These are phyloP conservation scores for Macroramphosus scolopax DNA, from an alignment of 2,797 vertebrate species.

Conservation along the genomic window DNA sequence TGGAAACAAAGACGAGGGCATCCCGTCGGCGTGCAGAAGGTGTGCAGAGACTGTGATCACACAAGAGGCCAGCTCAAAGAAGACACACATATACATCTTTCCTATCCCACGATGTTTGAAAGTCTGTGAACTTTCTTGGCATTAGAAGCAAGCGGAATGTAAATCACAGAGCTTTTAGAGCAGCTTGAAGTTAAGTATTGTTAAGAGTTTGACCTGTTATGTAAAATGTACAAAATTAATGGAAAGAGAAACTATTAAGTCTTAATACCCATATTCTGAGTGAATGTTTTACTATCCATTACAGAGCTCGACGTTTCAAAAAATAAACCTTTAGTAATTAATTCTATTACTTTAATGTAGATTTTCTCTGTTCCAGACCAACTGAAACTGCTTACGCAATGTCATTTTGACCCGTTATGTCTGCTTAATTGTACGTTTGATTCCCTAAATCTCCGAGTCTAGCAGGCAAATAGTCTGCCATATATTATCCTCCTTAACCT, in stretches of 20 bases:
- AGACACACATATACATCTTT: too few species aligned
- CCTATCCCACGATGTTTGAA: too few species aligned
- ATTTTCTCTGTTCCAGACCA: slow-evolving; percentile 5
- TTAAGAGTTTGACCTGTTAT: slow-evolving; percentile 35
- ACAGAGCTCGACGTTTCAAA: too few species aligned
- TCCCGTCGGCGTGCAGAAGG: slow-evolving; percentile 46
- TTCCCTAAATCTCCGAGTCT: too few species aligned
- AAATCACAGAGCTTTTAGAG: slow-evolving; percentile 14
- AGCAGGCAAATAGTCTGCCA: too few species aligned
- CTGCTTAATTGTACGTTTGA: neutral
- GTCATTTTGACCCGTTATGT: slow-evolving; percentile 4
- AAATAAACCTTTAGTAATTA: neutral
- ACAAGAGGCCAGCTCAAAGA: too few species aligned
- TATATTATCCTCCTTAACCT: too few species aligned
- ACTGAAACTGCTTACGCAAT: slow-evolving; percentile 4
- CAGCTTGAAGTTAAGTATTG: slow-evolving; percentile 29
- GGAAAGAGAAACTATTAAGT: slow-evolving; percentile 18
- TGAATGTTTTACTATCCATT: slow-evolving; percentile 13
- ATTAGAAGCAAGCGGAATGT: neutral
- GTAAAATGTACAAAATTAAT: slow-evolving; percentile 21
- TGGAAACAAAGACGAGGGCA: slow-evolving; percentile 22
- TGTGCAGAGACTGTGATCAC: slow-evolving; percentile 1
- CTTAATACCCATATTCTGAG: slow-evolving; percentile 14
- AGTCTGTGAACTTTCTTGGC: neutral
- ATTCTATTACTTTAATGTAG: slow-evolving; percentile 1